Percentiles rank a stretch among this genome's conserved stretches.
Evolutionary conservation across 1,140 invertebrate species (phyloP).

Genomic region (Magallana angulata): DNA sequence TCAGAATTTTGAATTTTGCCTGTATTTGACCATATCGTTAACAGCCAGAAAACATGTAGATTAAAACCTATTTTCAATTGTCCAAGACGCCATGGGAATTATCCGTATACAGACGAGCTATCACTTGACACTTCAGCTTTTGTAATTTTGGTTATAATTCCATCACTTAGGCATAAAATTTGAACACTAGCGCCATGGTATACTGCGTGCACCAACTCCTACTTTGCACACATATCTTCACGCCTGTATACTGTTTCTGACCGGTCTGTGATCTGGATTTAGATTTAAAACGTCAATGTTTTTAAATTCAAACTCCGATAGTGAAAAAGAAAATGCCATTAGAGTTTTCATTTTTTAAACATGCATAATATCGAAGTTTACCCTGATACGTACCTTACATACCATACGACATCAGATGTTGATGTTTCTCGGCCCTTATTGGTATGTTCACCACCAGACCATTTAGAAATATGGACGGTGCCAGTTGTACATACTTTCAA

Average conservation of each 20-base stretch:
- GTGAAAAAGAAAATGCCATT: too few species aligned
- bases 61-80: constrained; percentile 15
- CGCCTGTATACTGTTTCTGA: background rate
- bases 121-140: background rate
- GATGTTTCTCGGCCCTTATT: background rate
- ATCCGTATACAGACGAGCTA: background rate
- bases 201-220: background rate
- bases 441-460: constrained; percentile 41
- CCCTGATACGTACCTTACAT: too few species aligned
- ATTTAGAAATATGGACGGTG: constrained; percentile 25
- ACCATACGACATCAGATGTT: too few species aligned
- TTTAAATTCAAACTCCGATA: background rate
- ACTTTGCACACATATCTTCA: background rate
- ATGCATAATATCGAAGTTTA: too few species aligned
- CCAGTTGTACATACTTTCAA: constrained; percentile 38
- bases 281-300: too few species aligned
- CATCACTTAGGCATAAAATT: background rate
- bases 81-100: constrained; percentile 32
- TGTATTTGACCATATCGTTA: constrained; percentile 51
- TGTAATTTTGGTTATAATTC: constrained; percentile 1
- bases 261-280: background rate
- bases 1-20: constrained; percentile 39
- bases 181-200: background rate
- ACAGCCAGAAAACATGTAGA: constrained; percentile 50
- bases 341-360: too few species aligned